Evolutionary conservation across 92 coral and sea anemone species (phyloP).

Genomic region (Anthopleura xanthogrammica): DNA sequence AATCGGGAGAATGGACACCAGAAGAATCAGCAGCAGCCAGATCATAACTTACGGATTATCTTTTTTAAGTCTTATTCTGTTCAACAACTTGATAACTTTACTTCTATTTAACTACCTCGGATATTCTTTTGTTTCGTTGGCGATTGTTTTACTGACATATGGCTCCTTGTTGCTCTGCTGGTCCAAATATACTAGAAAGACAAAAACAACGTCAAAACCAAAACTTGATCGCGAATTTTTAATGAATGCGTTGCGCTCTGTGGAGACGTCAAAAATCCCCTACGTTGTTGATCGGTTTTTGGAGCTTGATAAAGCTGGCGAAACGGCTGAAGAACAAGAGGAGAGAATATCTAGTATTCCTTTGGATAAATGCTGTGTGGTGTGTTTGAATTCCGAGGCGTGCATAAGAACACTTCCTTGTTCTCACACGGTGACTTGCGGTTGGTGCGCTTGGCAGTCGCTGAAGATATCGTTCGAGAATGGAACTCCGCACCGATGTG

Average conservation of each 20-base stretch:
- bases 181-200: conserved; percentile 38
- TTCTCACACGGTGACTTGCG: conserved; percentile 79
- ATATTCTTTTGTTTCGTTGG: conserved; percentile 35
- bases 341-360: conserved; percentile 14
- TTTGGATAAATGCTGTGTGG: conserved; percentile 71
- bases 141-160: conserved; percentile 22
- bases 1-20: background rate
- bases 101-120: conserved; percentile 55
- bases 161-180: conserved; percentile 53
- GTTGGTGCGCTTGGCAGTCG: conserved; percentile 95
- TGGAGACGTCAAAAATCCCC: conserved; percentile 83
- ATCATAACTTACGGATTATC: conserved; percentile 20
- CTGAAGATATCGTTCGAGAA: conserved; percentile 71
- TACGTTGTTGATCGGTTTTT: conserved; percentile 85
- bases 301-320: conserved; percentile 70
- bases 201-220: conserved; percentile 19
- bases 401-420: conserved; percentile 87
- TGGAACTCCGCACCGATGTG: conserved; percentile 77
- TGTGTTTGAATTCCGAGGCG: conserved; percentile 79
- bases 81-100: conserved; percentile 52
- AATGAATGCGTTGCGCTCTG: conserved; percentile 70
- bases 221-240: conserved; percentile 54
- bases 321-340: conserved; percentile 22
- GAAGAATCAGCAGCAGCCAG: conserved; percentile 12
- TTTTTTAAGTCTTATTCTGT: conserved; percentile 39